Conservation (phyloP, 2,113 vertebrate species). For the Cercocebus atys region DNA sequence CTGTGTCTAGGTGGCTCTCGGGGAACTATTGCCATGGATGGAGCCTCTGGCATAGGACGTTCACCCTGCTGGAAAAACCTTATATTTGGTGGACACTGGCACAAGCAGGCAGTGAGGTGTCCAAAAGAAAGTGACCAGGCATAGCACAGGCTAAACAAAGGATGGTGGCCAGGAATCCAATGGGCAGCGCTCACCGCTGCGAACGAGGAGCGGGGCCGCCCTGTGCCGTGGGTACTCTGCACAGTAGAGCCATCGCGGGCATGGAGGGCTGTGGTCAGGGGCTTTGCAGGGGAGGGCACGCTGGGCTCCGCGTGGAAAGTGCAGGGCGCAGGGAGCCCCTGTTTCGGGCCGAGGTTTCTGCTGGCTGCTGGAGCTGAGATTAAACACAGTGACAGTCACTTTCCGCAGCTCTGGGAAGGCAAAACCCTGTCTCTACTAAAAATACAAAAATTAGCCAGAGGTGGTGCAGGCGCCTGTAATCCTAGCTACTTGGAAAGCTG, state of each 20-base stretch:
- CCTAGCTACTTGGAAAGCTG: too few relatives aligned
- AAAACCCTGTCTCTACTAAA: too few relatives aligned
- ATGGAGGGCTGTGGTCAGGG: background rate
- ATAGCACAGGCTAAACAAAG: rapidly evolving
- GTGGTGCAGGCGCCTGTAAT: too few relatives aligned
- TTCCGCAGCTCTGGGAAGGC: background rate
- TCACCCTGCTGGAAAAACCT: too few relatives aligned
- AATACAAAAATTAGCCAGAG: too few relatives aligned
- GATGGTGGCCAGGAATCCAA: too few relatives aligned
- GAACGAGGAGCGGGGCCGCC: rapidly evolving
- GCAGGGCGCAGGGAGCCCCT: background rate
- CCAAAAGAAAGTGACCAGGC: background rate
- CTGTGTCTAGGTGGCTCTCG: background rate
- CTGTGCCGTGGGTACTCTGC: too few relatives aligned
- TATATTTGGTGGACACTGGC: rapidly evolving
- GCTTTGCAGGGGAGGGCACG: background rate
- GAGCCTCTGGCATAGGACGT: background rate
- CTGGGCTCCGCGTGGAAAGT: rapidly evolving
- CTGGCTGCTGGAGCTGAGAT: background rate
- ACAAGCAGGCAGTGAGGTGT: background rate
- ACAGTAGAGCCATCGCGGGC: background rate
- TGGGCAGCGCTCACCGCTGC: too few relatives aligned
- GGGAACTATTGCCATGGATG: background rate
- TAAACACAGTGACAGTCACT: rapidly evolving
- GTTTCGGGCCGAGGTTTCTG: background rate